Evolutionary conservation across 2,113 vertebrate species (phyloP).

Genomic region (Choloepus hoffmanni): DNA sequence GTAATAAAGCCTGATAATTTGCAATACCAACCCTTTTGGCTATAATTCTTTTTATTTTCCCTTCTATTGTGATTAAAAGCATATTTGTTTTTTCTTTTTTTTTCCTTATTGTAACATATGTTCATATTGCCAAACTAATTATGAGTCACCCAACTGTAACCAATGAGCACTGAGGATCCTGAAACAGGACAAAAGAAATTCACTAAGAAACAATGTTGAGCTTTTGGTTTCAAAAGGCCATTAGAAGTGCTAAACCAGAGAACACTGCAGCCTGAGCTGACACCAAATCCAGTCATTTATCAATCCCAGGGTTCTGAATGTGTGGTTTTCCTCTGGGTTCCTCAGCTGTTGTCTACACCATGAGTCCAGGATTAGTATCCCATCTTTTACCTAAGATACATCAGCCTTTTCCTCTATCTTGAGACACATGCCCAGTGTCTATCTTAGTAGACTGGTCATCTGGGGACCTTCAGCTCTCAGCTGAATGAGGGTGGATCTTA

Average conservation of each 20-base stretch:
- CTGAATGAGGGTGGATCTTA: neutral
- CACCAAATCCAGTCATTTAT: conserved; percentile 16
- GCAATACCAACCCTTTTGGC: conserved; percentile 51
- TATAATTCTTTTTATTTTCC: conserved; percentile 11
- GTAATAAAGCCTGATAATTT: conserved; percentile 73
- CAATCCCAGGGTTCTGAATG: neutral
- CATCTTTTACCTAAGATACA: neutral
- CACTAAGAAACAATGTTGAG: conserved; percentile 78
- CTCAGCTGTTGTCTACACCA: neutral
- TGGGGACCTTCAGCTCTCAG: conserved; percentile 23
- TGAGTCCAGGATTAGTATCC: neutral
- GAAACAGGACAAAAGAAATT: conserved; percentile 78
- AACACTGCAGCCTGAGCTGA: neutral
- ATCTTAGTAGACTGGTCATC: neutral
- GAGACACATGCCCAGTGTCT: no score
- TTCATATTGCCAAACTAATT: conserved; percentile 82
- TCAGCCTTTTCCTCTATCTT: neutral
- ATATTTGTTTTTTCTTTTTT: conserved; percentile 76
- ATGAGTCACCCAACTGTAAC: conserved; percentile 80
- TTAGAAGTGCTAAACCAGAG: conserved; percentile 71
- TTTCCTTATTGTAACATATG: conserved; percentile 72
- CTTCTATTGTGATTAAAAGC: conserved; percentile 67
- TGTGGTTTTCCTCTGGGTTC: neutral
- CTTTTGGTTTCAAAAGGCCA: conserved; percentile 73
- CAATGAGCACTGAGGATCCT: conserved; percentile 68